Evolutionary conservation across 2,888 invertebrate genomes (phyloP).

Genomic region (Iselma pallidipennis): DNA sequence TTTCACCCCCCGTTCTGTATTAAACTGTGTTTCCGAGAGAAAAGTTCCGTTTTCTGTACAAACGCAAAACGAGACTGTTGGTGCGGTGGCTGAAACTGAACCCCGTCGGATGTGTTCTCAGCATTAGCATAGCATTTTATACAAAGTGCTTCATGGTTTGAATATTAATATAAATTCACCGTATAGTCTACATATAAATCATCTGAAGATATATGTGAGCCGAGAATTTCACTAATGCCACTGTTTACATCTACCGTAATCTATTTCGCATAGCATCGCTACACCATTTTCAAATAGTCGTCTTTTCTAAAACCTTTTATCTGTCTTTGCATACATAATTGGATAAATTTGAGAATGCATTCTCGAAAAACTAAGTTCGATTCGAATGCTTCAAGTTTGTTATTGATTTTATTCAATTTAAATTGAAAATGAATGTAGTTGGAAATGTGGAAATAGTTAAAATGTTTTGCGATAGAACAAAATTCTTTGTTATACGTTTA

Average conservation of each 20-base stretch:
- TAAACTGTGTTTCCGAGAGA: constrained; percentile 34
- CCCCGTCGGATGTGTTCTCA: constrained; percentile 40
- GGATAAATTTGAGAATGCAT: background rate
- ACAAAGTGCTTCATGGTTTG: constrained; percentile 49
- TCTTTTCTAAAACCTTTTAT: background rate
- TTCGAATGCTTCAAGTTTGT: background rate
- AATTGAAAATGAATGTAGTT: background rate
- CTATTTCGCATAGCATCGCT: constrained; percentile 21
- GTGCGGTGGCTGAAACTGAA: constrained; percentile 2
- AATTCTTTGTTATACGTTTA: background rate
- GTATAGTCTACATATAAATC: constrained; percentile 41
- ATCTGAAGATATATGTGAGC: constrained; percentile 35
- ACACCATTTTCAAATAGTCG: background rate
- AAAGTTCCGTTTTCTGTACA: constrained; percentile 28
- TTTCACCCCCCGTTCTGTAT: constrained; percentile 30
- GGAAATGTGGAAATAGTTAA: background rate
- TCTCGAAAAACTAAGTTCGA: background rate
- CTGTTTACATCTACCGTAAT: constrained; percentile 37
- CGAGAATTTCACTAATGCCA: constrained; percentile 35
- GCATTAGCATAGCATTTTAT: constrained; percentile 51
- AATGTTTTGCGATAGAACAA: background rate
- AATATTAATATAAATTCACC: constrained; percentile 48
- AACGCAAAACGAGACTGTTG: constrained; percentile 13
- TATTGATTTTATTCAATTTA: background rate
- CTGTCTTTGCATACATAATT: background rate